Base-by-base conservation (phyloP, 2,888 invertebrate genomes). In the Polydrusus tereticollis region DNA sequence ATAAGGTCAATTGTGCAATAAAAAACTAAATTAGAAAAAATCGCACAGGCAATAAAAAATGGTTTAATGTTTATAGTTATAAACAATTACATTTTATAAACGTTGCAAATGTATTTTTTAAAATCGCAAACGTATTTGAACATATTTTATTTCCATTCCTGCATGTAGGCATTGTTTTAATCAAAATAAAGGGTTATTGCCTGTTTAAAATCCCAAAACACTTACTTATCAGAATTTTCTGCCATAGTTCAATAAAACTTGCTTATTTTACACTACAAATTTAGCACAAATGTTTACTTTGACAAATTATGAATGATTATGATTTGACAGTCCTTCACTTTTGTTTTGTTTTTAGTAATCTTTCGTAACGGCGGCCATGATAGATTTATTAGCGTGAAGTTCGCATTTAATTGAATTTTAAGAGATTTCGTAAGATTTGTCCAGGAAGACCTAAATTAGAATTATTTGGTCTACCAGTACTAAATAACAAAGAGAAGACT, bases 291-390 rank as follows among this genome's bases (percentile, higher is more conserved):
- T 50, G 62, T 63, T 69, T 66, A 67, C 18, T 70, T 58, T 63
- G 52, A 47, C 55, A 66, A 16, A 45, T 63, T 55, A 47, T 59
- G 29, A n/a, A n/a, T n/a, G 52, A 29, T 10, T 47, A 18, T 10
- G n/a, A 29, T 45, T 55, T 74, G 73, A 77, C 74, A 75, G 69
- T 33, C 68, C 64, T 66, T 62, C 58, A 62, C 63, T 75, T 66
- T 72, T 75, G 76, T 73, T 76, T 75, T 78, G 77, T 72, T 75
- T 77, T 77, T 77, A 75, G 69, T 70, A 66, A 63, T 72, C 65
- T 70, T 69, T 67, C 60, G 38, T 47, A 64, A 65, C 52, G 72
- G 50, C 75, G 58, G 74, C 75, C 77, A 76, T 77, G 73, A 72
- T 74, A 74, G 38, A 14, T 62, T 29, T 18, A 59, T 16, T 14